A percentile compares a stretch with the other conserved stretches of the same genome.
phyloP scores from a whole-genome alignment of 2,888 invertebrate species.

The Aelia acuminata region DNA sequence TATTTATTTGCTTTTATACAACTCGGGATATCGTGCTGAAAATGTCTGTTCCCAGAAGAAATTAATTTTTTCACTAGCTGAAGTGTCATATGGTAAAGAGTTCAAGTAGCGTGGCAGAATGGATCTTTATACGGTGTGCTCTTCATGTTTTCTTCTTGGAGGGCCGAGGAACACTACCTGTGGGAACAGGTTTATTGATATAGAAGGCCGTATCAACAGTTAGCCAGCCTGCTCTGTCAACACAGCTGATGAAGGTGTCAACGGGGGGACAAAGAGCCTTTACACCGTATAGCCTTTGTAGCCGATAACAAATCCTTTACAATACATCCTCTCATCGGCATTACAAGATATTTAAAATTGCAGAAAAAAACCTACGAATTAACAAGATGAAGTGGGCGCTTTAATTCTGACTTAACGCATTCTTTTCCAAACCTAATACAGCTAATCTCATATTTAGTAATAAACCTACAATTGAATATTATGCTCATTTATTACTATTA shows the following conservation, averaged over 20 bases:
- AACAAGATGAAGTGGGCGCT: too few species aligned
- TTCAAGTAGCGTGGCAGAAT: conserved; percentile 1
- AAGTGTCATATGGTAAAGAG: conserved; percentile 12
- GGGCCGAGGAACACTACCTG: neutral
- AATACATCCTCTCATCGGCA: neutral
- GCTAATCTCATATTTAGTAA: too few species aligned
- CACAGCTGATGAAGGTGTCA: conserved; percentile 44
- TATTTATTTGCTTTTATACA: too few species aligned
- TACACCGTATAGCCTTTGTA: conserved; percentile 35
- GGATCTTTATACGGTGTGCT: conserved; percentile 16
- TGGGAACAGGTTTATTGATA: conserved; percentile 30
- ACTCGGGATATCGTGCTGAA: too few species aligned
- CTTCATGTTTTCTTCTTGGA: neutral
- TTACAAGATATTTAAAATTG: neutral
- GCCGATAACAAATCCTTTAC: neutral
- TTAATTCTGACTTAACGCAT: too few species aligned
- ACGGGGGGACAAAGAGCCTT: conserved; percentile 15
- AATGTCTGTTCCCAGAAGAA: neutral
- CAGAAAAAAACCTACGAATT: too few species aligned
- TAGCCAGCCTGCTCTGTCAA: neutral
- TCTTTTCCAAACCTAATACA: too few species aligned
- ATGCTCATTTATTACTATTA: too few species aligned
- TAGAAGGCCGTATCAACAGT: conserved; percentile 40
- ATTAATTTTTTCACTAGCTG: neutral
- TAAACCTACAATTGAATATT: too few species aligned